Evolutionary conservation across 2,888 invertebrate species (phyloP).

Genomic region (Trachelus tabidus): DNA sequence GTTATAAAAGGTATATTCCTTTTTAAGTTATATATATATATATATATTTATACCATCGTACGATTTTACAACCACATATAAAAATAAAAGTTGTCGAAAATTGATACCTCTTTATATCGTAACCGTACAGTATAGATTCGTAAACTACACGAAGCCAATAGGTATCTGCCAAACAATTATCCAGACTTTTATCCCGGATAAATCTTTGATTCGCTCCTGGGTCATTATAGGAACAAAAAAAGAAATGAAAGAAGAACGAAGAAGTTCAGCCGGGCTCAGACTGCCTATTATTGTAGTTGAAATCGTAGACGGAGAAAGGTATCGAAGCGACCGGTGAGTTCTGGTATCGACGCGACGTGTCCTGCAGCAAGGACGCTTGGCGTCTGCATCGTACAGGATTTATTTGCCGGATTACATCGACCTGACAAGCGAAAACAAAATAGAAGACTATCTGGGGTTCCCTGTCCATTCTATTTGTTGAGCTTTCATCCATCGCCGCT

Average conservation of each 20-base stretch:
- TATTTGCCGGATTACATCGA: slow-evolving; percentile 52
- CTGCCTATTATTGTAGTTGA: slow-evolving; percentile 19
- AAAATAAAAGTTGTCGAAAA: not conserved
- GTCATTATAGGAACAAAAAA: not conserved
- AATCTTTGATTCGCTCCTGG: not conserved
- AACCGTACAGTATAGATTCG: not conserved
- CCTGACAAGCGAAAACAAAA: slow-evolving; percentile 54
- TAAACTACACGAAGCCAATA: not conserved
- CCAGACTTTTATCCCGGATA: not conserved
- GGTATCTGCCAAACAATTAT: not conserved
- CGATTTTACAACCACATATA: not conserved
- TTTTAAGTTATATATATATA: not conserved
- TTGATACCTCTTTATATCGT: not conserved
- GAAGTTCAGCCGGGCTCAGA: slow-evolving; percentile 16
- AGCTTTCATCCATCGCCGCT: slow-evolving; percentile 44
- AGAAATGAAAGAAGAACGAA: not conserved
- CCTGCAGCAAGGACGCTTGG: slow-evolving; percentile 33
- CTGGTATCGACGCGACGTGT: slow-evolving; percentile 49
- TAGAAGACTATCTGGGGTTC: slow-evolving; percentile 33
- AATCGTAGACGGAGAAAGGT: slow-evolving; percentile 16
- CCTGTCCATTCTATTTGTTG: slow-evolving; percentile 46
- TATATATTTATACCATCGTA: not conserved
- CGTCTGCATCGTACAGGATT: slow-evolving; percentile 51
- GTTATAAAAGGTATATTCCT: slow-evolving; percentile 20
- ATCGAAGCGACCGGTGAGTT: slow-evolving; percentile 27